Evolutionary conservation across 1,140 invertebrate genomes (phyloP).

Genomic region (Sinonovacula constricta): DNA sequence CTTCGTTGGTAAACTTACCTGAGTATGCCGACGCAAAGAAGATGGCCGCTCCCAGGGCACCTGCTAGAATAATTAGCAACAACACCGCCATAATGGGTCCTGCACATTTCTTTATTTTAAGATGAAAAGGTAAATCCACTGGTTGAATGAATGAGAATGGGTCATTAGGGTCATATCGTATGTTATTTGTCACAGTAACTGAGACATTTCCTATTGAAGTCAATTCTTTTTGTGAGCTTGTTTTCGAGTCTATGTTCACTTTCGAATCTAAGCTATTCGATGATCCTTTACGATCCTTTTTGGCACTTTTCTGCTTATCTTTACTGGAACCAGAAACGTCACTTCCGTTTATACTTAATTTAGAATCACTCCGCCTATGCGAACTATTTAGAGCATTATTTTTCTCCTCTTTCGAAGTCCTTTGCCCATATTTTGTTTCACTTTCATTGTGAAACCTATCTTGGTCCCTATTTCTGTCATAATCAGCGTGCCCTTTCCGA

Average conservation of each 20-base stretch:
- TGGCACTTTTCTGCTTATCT: slow-evolving; percentile 13
- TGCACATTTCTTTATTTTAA: slow-evolving; percentile 25
- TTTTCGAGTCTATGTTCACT: not conserved
- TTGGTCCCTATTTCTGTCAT: slow-evolving; percentile 9
- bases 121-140: slow-evolving; percentile 33
- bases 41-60: slow-evolving; percentile 33
- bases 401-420: not conserved
- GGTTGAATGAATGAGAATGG: slow-evolving; percentile 47
- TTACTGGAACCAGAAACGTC: slow-evolving; percentile 8
- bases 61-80: slow-evolving; percentile 39
- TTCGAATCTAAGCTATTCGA: not conserved
- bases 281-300: not conserved
- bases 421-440: not conserved
- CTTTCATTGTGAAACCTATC: not conserved
- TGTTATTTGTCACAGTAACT: slow-evolving; percentile 42
- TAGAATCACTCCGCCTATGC: slow-evolving; percentile 21
- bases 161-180: slow-evolving; percentile 45
- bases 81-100: slow-evolving; percentile 29
- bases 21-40: slow-evolving; percentile 42
- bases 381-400: not conserved
- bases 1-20: slow-evolving; percentile 16
- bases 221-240: slow-evolving; percentile 13
- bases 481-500: not conserved
- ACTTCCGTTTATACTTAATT: slow-evolving; percentile 29
- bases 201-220: slow-evolving; percentile 28